A percentile compares a stretch with the other conserved stretches of the same genome.
Conservation (phyloP, 2,797 vertebrate species). For the Echiichthys vipera region DNA sequence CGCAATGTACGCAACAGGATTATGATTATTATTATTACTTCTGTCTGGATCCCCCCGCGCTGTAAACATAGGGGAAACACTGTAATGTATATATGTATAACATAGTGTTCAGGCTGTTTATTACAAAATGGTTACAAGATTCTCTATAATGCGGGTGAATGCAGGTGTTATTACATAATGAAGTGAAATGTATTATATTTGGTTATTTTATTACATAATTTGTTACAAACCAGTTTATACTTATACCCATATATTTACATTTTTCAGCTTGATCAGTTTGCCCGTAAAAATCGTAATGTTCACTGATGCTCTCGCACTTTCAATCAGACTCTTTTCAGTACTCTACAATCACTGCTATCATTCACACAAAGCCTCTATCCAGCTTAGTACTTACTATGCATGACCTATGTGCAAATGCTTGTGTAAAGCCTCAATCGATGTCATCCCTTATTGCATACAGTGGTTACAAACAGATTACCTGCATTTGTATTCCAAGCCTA, state of each 20-base stretch:
- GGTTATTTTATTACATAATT: too few relatives aligned
- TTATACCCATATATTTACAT: not conserved
- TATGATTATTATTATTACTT: too few relatives aligned
- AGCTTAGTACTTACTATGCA: constrained; percentile 20
- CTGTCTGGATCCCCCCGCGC: too few relatives aligned
- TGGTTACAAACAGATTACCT: constrained; percentile 42
- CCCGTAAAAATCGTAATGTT: constrained; percentile 2
- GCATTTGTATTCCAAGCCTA: constrained; percentile 56
- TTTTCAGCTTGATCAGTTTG: not conserved
- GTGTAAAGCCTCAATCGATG: constrained; percentile 40
- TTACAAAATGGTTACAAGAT: too few relatives aligned
- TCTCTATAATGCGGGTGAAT: too few relatives aligned
- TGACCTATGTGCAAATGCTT: constrained; percentile 42
- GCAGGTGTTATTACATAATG: too few relatives aligned
- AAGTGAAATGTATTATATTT: too few relatives aligned
- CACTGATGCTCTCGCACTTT: not conserved
- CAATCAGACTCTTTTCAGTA: constrained; percentile 27
- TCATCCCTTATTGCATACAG: constrained; percentile 21
- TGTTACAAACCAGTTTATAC: too few relatives aligned
- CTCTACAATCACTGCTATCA: constrained; percentile 43
- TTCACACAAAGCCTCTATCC: constrained; percentile 34
- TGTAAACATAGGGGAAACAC: too few relatives aligned
- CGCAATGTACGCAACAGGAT: too few relatives aligned
- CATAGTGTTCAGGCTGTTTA: too few relatives aligned
- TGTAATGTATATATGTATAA: too few relatives aligned